Conservation (phyloP, 2,797 vertebrate species). For the Danionella dracula region DNA sequence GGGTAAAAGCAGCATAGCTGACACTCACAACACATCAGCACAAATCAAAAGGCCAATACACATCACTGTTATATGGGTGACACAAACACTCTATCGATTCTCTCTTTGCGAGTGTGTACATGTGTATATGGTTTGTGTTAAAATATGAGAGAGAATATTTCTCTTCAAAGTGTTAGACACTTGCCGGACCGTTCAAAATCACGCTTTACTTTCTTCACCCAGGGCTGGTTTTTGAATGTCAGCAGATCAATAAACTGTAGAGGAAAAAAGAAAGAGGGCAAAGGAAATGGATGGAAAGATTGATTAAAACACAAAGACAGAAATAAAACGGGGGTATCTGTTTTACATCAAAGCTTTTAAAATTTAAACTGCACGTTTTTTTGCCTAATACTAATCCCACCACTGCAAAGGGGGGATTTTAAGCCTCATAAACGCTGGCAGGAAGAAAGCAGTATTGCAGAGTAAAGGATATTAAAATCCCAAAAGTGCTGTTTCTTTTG, state of each 20-base stretch:
- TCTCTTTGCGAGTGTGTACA: neutral
- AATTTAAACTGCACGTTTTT: constrained; percentile 24
- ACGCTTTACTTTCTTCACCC: constrained; percentile 7
- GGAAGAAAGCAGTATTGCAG: constrained; percentile 41
- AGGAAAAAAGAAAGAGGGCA: neutral
- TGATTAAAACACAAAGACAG: constrained; percentile 9
- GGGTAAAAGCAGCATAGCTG: constrained; percentile 8
- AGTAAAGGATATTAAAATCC: constrained; percentile 47
- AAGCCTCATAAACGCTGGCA: constrained; percentile 34
- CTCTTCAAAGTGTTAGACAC: neutral
- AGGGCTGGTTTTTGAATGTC: constrained; percentile 6
- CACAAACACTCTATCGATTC: constrained; percentile 32
- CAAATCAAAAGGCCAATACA: constrained; percentile 34
- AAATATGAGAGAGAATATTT: neutral
- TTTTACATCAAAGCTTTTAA: constrained; percentile 9
- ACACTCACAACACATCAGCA: constrained; percentile 22
- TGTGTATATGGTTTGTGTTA: neutral
- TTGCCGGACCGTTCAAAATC: constrained; percentile 1
- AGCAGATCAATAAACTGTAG: constrained; percentile 30
- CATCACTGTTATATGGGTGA: constrained; percentile 25
- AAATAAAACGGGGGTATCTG: constrained; percentile 16
- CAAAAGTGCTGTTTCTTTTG: constrained; percentile 50
- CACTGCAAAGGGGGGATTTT: constrained; percentile 9
- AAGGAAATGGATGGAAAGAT: constrained; percentile 5
- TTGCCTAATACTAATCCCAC: constrained; percentile 25